A percentile compares a stretch with the other conserved stretches of the same genome.
Conservation (phyloP, 2,797 vertebrate species). For the Macropodus opercularis region DNA sequence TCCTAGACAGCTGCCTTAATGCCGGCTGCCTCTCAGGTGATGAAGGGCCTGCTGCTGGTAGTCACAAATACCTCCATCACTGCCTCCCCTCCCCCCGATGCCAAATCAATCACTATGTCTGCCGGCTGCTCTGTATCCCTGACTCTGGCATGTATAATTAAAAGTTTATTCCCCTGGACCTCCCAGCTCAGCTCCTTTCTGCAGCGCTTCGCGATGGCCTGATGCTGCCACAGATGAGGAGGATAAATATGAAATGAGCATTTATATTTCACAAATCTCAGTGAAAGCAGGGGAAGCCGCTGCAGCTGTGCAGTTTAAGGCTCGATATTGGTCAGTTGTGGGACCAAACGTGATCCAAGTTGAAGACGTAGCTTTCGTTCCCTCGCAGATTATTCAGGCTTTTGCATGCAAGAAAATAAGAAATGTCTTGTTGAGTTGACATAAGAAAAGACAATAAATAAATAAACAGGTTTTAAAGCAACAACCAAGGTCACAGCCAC, state of each 20-base stretch:
- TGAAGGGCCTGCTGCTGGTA: conserved; percentile 61
- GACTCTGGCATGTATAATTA: conserved; percentile 77
- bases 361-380: too few relatives aligned
- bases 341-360: not conserved
- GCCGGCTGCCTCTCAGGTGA: conserved; percentile 73
- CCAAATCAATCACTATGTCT: conserved; percentile 71
- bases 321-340: not conserved
- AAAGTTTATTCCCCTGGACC: conserved; percentile 72
- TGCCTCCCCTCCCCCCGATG: conserved; percentile 28
- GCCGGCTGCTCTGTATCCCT: conserved; percentile 60
- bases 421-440: too few relatives aligned
- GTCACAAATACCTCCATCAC: conserved; percentile 63
- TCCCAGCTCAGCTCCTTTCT: conserved; percentile 50
- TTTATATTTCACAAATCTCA: conserved; percentile 60
- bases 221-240: conserved; percentile 5
- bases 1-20: conserved; percentile 78
- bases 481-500: too few relatives aligned
- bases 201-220: conserved; percentile 10
- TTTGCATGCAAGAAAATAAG: not conserved
- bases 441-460: not conserved
- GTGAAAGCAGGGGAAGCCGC: conserved; percentile 4
- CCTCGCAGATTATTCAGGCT: too few relatives aligned
- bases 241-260: conserved; percentile 52
- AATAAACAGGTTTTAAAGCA: too few relatives aligned
- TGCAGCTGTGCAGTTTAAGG: not conserved